Conservation (phyloP, 2,113 vertebrate species). For the Cariama cristata region DNA sequence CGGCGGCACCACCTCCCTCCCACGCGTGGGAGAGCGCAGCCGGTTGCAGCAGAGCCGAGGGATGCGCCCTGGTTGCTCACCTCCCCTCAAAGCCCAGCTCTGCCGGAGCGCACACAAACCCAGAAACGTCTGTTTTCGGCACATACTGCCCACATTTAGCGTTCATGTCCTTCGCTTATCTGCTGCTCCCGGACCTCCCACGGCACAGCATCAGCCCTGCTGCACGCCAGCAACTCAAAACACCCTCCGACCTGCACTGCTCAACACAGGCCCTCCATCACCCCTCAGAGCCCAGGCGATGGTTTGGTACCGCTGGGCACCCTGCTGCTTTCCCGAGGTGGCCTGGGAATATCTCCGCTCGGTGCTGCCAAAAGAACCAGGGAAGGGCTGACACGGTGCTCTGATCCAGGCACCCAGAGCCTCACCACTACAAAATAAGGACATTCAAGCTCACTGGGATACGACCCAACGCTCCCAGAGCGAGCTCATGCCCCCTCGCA, state of each 20-base stretch:
- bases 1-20: background rate
- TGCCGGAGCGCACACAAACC: fast-evolving
- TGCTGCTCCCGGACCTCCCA: background rate
- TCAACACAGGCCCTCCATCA: fast-evolving
- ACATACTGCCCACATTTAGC: fast-evolving
- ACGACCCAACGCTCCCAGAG: fast-evolving
- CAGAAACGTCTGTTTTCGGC: fast-evolving
- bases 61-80: fast-evolving
- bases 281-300: fast-evolving
- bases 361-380: fast-evolving
- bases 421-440: fast-evolving
- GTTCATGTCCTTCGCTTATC: background rate
- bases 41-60: background rate
- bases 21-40: background rate
- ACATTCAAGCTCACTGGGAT: fast-evolving
- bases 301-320: background rate
- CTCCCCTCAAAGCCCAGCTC: background rate
- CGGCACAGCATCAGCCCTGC: fast-evolving
- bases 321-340: background rate
- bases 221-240: background rate
- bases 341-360: background rate
- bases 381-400: too few species aligned
- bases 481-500: fast-evolving
- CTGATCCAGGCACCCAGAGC: fast-evolving
- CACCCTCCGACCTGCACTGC: fast-evolving